phyloP scores from a whole-genome alignment of 2,113 vertebrate genomes.

The Vimba vimba region DNA sequence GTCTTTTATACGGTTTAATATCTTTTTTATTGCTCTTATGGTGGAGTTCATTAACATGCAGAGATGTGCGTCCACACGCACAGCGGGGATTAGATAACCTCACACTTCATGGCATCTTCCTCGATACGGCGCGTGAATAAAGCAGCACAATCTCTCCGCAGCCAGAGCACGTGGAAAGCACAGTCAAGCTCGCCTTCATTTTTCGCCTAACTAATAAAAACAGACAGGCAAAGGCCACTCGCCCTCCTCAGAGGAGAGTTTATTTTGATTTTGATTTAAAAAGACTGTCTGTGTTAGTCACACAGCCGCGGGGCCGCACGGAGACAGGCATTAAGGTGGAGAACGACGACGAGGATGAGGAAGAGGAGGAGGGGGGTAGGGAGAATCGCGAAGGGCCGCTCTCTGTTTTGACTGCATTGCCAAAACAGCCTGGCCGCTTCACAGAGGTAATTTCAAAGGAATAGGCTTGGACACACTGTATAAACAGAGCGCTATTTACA shows the following conservation, averaged over 20 bases:
- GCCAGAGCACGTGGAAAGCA: background rate
- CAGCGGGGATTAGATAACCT: slow-evolving; percentile 38
- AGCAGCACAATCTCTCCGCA: slow-evolving; percentile 12
- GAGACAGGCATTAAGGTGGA: background rate
- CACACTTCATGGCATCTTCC: slow-evolving; percentile 42
- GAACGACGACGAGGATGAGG: background rate
- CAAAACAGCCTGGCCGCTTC: slow-evolving; percentile 36
- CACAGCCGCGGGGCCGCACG: slow-evolving; percentile 13
- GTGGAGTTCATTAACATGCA: slow-evolving; percentile 33
- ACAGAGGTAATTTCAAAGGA: slow-evolving; percentile 41
- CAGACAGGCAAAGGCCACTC: slow-evolving; percentile 51
- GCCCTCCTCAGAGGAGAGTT: slow-evolving; percentile 27
- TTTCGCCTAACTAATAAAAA: slow-evolving; percentile 43
- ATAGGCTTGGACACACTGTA: slow-evolving; percentile 25
- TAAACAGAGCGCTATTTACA: slow-evolving; percentile 27
- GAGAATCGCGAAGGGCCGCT: background rate
- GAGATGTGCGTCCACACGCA: background rate
- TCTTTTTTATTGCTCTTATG: slow-evolving; percentile 41
- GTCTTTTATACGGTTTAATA: slow-evolving; percentile 21
- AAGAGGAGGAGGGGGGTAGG: background rate
- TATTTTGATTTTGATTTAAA: slow-evolving; percentile 50
- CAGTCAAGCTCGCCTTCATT: background rate
- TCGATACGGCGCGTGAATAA: slow-evolving; percentile 6
- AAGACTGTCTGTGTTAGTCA: slow-evolving; percentile 46
- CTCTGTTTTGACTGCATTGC: slow-evolving; percentile 40